Percentiles rank a stretch among this genome's conserved stretches.
Conservation (phyloP, 2,888 invertebrate species). For the Dioctria rufipes region DNA sequence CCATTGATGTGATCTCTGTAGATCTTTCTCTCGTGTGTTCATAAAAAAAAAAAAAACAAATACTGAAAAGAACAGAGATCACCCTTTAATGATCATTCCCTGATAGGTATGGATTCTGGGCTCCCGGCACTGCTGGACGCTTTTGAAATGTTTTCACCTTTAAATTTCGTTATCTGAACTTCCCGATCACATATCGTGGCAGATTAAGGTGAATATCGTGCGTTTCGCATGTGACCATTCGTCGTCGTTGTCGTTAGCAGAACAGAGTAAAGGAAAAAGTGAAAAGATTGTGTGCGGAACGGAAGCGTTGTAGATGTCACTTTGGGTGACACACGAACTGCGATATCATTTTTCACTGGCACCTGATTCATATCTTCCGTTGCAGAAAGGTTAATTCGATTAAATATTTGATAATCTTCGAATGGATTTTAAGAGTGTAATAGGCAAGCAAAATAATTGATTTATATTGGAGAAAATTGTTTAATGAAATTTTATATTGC, state of each 20-base stretch:
- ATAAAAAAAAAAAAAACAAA: neutral
- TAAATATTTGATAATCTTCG: too few species aligned
- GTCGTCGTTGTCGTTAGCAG: neutral
- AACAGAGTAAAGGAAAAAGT: neutral
- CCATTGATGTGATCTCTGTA: slow-evolving; percentile 26
- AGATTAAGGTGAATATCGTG: slow-evolving; percentile 52
- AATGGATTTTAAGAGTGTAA: too few species aligned
- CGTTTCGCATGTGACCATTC: slow-evolving; percentile 48
- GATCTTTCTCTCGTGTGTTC: neutral
- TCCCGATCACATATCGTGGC: slow-evolving; percentile 39
- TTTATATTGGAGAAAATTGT: too few species aligned
- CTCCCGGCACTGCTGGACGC: neutral
- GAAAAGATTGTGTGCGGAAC: neutral
- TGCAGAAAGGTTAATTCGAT: neutral
- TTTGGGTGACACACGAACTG: slow-evolving; percentile 37
- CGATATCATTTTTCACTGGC: slow-evolving; percentile 46
- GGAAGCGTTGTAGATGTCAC: slow-evolving; percentile 45
- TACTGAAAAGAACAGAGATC: slow-evolving; percentile 1
- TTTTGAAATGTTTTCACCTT: slow-evolving; percentile 48
- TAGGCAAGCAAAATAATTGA: too few species aligned
- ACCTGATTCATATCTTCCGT: slow-evolving; percentile 22
- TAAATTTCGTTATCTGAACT: slow-evolving; percentile 39
- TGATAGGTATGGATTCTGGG: neutral
- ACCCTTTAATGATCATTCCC: slow-evolving; percentile 3
- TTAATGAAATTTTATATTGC: too few species aligned